A percentile compares a stretch with the other conserved stretches of the same genome.
phyloP scores from a whole-genome alignment of 2,888 invertebrate genomes.

The Nomada fabriciana region DNA sequence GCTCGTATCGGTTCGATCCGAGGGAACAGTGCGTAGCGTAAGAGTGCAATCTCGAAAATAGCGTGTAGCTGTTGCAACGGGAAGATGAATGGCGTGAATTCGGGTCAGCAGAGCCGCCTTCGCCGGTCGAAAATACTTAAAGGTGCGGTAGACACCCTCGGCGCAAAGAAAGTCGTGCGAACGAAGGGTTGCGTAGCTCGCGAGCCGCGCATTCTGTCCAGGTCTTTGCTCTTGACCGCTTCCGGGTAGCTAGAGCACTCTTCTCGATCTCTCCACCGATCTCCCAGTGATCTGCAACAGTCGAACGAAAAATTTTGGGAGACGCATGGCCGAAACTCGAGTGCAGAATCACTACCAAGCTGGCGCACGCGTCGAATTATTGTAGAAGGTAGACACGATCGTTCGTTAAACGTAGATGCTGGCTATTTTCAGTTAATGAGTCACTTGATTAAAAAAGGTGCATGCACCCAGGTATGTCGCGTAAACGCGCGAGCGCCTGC shows the following conservation, averaged over 20 bases:
- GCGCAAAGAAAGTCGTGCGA: constrained; percentile 32
- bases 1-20: no score
- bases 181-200: constrained; percentile 67
- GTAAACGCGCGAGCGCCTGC: constrained; percentile 38
- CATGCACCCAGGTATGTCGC: constrained; percentile 11
- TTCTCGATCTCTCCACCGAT: background rate
- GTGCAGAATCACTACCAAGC: no score
- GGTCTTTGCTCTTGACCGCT: constrained; percentile 82
- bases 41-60: constrained; percentile 39
- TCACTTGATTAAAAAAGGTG: constrained; percentile 23
- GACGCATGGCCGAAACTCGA: no score
- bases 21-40: background rate
- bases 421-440: constrained; percentile 27
- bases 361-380: no score
- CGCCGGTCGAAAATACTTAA: constrained; percentile 57
- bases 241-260: constrained; percentile 66
- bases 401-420: background rate
- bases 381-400: background rate
- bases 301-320: background rate
- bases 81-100: constrained; percentile 73
- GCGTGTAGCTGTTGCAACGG: constrained; percentile 52
- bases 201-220: constrained; percentile 75
- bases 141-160: constrained; percentile 30
- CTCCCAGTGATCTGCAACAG: background rate
- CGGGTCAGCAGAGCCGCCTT: constrained; percentile 59